Base-by-base conservation (phyloP, 2,888 invertebrate genomes). In the Mythimna loreyi region DNA sequence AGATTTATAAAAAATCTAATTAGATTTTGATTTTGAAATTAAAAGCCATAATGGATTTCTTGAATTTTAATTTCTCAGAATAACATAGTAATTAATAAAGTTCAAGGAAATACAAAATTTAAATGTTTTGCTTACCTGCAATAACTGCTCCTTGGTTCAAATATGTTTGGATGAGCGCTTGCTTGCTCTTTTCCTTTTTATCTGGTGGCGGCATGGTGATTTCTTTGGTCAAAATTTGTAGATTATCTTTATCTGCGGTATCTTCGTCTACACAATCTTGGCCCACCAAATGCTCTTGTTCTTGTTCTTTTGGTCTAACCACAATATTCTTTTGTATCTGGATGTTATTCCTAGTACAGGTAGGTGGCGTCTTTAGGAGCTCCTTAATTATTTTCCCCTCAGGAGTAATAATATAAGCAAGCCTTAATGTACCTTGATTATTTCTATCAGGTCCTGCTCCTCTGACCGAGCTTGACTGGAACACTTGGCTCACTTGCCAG, bases 131-230 rank as follows among this genome's bases (percentile, higher is more conserved):
- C 83, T 83, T 86, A 96, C 96, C 96, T 88, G 94, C 80, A 49
- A 95, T 90, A 23, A 93, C 92, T n/a, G 86, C 78, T 82, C 97
- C 97, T 78, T 98, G 97, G 72, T 97, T 97, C 79, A 98, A 94
- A 87, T 98, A 98, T 56, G 97, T 97, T 87, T 98, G 98, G 80
- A 98, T 97, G 85, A 98, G 97, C 9, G 97, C 97, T 43, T 92
- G 88, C 65, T 96, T 95, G 36, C 4, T 56, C 67, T 96, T 88
- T 74, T 93, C 86, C 60, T 94, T 91, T 72, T 88, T 89, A 53
- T 86, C 87, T 19, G 86, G 89, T 5, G 91, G 89, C n/a, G 92
- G 86, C 93, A 92, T 92, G 61, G 52, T 87, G 87, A 75, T n/a
- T 80, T 75, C 70, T 40, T 49, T 9, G 25, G 11, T 49, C 23